Evolutionary conservation across 2,113 vertebrate genomes (phyloP).

Genomic region (Ramphastos sulfuratus): DNA sequence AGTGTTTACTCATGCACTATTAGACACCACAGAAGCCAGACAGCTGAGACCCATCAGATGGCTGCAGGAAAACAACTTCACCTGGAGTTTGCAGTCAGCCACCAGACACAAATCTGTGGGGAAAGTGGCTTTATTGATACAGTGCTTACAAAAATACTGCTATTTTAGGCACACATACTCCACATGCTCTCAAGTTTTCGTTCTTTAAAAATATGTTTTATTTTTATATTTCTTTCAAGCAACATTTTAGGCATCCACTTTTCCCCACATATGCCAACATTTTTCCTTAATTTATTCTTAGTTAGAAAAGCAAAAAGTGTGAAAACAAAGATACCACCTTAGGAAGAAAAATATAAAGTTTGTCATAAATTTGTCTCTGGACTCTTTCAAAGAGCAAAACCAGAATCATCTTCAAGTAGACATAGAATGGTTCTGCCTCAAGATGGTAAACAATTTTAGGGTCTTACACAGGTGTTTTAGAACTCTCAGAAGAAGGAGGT

Average conservation of each 20-base stretch:
- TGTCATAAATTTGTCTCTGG: background rate
- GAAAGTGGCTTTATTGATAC: background rate
- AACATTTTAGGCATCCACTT: background rate
- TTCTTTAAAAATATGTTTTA: background rate
- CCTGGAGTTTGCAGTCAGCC: slow-evolving; percentile 2
- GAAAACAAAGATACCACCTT: background rate
- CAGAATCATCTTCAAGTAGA: background rate
- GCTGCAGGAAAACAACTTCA: slow-evolving; percentile 20
- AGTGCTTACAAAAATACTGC: background rate
- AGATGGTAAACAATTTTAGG: background rate
- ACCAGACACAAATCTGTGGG: background rate
- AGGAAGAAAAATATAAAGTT: background rate
- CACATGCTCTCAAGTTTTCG: background rate
- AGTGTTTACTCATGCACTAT: background rate
- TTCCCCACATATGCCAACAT: background rate
- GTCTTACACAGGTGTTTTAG: background rate
- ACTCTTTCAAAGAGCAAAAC: background rate
- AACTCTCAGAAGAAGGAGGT: background rate
- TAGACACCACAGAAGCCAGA: background rate
- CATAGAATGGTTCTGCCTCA: background rate
- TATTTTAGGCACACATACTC: background rate
- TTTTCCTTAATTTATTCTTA: background rate
- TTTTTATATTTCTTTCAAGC: background rate
- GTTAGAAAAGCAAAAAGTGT: background rate
- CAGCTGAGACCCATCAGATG: slow-evolving; percentile 5